Percentiles rank a stretch among this genome's conserved stretches.
Conservation (phyloP, 2,797 vertebrate species). For the Pangasius sanitwongsei region DNA sequence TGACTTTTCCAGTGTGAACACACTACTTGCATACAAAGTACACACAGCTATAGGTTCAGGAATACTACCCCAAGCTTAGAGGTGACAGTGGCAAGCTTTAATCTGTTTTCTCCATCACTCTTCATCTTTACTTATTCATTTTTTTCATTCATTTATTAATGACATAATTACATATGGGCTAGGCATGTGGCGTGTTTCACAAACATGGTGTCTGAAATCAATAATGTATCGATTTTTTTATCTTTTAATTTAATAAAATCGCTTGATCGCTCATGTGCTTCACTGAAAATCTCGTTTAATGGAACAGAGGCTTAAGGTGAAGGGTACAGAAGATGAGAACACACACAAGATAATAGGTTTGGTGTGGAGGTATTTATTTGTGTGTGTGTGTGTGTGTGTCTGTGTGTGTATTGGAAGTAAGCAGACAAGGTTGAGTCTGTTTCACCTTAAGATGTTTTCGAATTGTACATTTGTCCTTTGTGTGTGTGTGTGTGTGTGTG, state of each 20-base stretch:
- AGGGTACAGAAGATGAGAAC: constrained; percentile 20
- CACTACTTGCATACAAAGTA: constrained; percentile 18
- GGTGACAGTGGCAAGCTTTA: not conserved
- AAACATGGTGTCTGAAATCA: not conserved
- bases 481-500: constrained; percentile 26
- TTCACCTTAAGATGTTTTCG: constrained; percentile 59
- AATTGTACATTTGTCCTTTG: constrained; percentile 48
- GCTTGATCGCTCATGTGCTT: not conserved
- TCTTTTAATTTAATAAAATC: not conserved
- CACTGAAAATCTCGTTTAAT: constrained; percentile 10
- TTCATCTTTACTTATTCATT: not conserved
- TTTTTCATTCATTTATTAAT: not conserved
- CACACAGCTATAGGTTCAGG: not conserved
- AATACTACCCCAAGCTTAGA: not conserved
- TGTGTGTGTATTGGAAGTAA: constrained; percentile 26
- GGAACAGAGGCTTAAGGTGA: constrained; percentile 20
- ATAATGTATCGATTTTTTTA: not conserved
- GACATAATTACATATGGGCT: not conserved
- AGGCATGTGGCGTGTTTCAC: not conserved
- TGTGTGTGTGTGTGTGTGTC: constrained; percentile 26
- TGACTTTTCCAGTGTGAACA: not conserved
- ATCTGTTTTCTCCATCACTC: not conserved
- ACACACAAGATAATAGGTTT: constrained; percentile 17
- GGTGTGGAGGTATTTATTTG: not conserved
- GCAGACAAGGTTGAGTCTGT: constrained; percentile 19